phyloP scores from a whole-genome alignment of 1,140 invertebrate genomes.

The Drosophila hydei region DNA sequence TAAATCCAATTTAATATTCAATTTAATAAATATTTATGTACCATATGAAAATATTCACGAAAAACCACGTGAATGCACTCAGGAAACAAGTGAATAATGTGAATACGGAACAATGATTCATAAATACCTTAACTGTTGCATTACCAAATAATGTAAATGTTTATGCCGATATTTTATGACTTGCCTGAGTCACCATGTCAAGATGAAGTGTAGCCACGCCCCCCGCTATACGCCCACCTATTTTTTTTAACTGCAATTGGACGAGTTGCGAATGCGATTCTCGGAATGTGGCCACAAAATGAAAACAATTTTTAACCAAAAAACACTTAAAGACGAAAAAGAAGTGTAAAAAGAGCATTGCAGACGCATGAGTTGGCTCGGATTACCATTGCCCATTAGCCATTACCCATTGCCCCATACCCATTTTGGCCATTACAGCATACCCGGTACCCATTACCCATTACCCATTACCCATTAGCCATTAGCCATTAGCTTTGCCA shows the following conservation, averaged over 20 bases:
- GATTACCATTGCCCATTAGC: constrained; percentile 25
- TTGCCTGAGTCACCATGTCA: constrained; percentile 1
- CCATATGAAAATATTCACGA: too few relatives aligned
- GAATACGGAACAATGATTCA: too few relatives aligned
- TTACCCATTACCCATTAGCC: constrained; percentile 22
- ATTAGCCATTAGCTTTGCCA: constrained; percentile 47
- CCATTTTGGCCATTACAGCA: constrained; percentile 22
- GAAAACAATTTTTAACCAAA: constrained; percentile 20
- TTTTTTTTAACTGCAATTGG: constrained; percentile 13
- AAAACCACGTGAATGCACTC: not conserved
- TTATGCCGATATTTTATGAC: not conserved
- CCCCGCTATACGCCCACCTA: not conserved
- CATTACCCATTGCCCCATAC: constrained; percentile 34
- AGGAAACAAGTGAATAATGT: not conserved
- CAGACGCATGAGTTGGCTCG: constrained; percentile 39
- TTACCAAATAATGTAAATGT: not conserved
- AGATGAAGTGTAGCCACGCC: not conserved
- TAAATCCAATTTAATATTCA: too few relatives aligned
- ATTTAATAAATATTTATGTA: too few relatives aligned
- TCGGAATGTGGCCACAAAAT: constrained; percentile 32
- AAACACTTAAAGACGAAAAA: constrained; percentile 26
- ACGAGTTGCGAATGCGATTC: constrained; percentile 22
- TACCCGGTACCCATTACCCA: constrained; percentile 28
- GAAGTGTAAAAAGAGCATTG: not conserved
- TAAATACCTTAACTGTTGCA: too few relatives aligned